Evolutionary conservation across 1,140 invertebrate genomes (phyloP), one percentile per base, ranked within the genome.

Genomic region (Scaptomyza pallida): DNA sequence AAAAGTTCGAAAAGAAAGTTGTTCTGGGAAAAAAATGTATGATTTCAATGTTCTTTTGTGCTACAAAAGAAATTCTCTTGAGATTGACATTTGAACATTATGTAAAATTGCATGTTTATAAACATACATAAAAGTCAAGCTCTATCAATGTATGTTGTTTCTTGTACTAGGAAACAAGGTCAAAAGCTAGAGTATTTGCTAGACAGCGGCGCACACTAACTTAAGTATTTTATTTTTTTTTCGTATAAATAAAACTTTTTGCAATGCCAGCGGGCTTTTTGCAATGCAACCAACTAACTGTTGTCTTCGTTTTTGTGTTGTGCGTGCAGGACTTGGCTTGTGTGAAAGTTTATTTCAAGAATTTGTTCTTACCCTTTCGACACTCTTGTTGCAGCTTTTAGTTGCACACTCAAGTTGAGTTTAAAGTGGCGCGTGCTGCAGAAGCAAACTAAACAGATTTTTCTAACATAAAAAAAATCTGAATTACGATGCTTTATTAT

Each of bases 321-420:
- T 19, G 26, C 12, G 8, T 35, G 26, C 37, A 17, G 5, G 50
- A 37, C 5, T 13, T 30, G 43, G 17, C 33, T 60, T 60, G 40
- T 21, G 26, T 41, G 59, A 65, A 77, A 77, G 43, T 77, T 72
- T 69, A 13, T 54, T 41, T 37, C 55, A 45, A 71, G 47, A 62
- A 54, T 21, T 72, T 61, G 51, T 64, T 15, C 15, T 16, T 72
- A 61, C 44, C 47, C 15, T 12, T 35, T 57, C 64, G 15, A 15
- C 56, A 54, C 51, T 52, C 13, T 70, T 62, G 69, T 44, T 74
- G 70, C 54, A 69, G 45, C 59, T 70, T 54, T 78, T 17, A 64
- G 35, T 55, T 52, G 5, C 30, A 41, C 26, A 13, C 17, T 37
- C 10, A 10, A 21, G 52, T 68, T 77, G 56, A 41, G 54, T 61